Conservation (phyloP, 2,888 invertebrate genomes). For the Xestia ashworthii region DNA sequence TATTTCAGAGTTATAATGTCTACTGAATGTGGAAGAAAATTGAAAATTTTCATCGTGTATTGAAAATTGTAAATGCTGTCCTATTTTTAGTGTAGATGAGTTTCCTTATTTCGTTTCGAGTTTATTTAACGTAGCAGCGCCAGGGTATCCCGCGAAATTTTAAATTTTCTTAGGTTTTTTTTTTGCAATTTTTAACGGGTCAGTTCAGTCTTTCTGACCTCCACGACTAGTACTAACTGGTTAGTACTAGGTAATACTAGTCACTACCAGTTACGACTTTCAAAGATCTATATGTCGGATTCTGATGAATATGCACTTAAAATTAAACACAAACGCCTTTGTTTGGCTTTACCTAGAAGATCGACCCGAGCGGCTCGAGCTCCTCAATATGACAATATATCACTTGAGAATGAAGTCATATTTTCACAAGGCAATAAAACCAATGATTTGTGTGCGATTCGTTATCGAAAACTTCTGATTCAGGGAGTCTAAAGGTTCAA, state of each 20-base stretch:
- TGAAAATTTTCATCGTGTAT: not conserved
- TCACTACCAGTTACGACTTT: too few species aligned
- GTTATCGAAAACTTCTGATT: constrained; percentile 15
- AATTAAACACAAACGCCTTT: too few species aligned
- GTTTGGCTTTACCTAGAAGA: not conserved
- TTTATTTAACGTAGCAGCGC: not conserved
- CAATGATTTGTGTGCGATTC: constrained; percentile 5
- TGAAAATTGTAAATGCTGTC: not conserved
- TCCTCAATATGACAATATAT: not conserved
- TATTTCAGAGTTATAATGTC: constrained; percentile 14
- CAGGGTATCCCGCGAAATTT: not conserved
- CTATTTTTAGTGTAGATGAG: not conserved
- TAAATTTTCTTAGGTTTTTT: not conserved
- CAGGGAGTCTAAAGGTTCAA: constrained; percentile 7
- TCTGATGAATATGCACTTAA: too few species aligned
- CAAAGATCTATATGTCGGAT: too few species aligned
- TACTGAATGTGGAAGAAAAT: constrained; percentile 22
- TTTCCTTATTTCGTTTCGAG: not conserved
- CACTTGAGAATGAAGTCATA: constrained; percentile 4
- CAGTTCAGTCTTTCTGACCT: too few species aligned
- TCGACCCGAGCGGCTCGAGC: not conserved
- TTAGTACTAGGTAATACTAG: too few species aligned
- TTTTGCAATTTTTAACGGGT: too few species aligned
- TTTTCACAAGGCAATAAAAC: not conserved
- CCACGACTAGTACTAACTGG: too few species aligned